These are phyloP conservation scores for Solen grandis DNA, from an alignment of 1,140 invertebrate genomes.

Conservation along the genomic window DNA sequence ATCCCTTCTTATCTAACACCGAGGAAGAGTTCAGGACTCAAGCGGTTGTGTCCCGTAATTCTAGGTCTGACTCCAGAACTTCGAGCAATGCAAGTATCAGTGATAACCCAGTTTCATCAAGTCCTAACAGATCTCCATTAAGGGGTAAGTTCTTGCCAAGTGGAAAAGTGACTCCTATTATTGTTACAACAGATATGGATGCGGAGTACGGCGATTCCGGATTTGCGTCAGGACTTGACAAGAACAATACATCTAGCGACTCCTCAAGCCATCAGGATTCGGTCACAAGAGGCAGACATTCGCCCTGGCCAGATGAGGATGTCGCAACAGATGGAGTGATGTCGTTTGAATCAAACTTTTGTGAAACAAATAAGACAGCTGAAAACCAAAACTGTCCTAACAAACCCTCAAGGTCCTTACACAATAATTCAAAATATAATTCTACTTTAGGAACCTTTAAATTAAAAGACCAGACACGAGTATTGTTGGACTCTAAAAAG, in stretches of 20 bases:
- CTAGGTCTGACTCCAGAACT: constrained; percentile 38
- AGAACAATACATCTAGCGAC: constrained; percentile 17
- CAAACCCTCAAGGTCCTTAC: background rate
- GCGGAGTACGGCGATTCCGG: constrained; percentile 31
- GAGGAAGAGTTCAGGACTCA: constrained; percentile 45
- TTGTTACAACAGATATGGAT: background rate
- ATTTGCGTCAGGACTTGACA: constrained; percentile 35
- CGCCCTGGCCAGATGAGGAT: constrained; percentile 14
- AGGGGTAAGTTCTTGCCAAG: too few species aligned
- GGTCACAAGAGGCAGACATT: background rate
- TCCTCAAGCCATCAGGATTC: constrained; percentile 35
- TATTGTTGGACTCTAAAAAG: constrained; percentile 10
- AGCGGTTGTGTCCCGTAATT: constrained; percentile 40
- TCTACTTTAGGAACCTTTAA: background rate
- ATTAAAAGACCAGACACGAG: background rate
- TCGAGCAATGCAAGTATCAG: constrained; percentile 16
- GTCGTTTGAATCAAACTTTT: constrained; percentile 49
- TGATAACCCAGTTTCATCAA: constrained; percentile 29
- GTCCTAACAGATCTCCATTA: background rate
- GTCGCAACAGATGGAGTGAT: background rate
- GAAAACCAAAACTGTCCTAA: background rate
- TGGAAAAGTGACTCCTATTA: too few species aligned
- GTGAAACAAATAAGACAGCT: background rate
- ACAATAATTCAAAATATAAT: background rate
- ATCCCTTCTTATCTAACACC: constrained; percentile 40